These are phyloP conservation scores for Tribolium freemani DNA, from an alignment of 2,888 invertebrate genomes.

Conservation along the genomic window DNA sequence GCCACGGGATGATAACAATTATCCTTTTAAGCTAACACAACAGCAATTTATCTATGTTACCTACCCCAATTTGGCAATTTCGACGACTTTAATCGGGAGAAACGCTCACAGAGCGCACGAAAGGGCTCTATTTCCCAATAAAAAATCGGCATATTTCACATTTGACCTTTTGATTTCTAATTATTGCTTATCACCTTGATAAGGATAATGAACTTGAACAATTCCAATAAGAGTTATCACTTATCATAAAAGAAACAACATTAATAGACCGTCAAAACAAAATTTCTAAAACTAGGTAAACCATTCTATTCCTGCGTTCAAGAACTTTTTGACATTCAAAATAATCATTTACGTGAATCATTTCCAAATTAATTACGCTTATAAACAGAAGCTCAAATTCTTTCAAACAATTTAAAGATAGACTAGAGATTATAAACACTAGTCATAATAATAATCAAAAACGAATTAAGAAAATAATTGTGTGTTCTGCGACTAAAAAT, in stretches of 20 bases:
- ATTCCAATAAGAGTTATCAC: neutral
- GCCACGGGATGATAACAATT: constrained; percentile 34
- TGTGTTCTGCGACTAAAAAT: neutral
- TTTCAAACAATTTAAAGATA: neutral
- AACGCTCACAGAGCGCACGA: too few relatives aligned
- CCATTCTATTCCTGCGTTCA: neutral
- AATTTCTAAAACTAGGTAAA: too few relatives aligned
- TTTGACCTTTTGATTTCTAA: neutral
- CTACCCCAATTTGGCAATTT: constrained; percentile 13
- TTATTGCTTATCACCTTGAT: neutral
- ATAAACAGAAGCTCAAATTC: neutral
- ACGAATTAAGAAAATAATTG: neutral
- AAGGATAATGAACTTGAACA: neutral
- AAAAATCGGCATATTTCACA: too few relatives aligned
- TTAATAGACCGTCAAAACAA: too few relatives aligned
- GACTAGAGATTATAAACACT: neutral
- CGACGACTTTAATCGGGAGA: neutral
- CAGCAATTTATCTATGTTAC: constrained; percentile 16
- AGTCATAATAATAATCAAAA: neutral
- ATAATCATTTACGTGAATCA: neutral
- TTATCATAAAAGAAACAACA: neutral
- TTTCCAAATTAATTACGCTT: neutral
- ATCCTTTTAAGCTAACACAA: constrained; percentile 26
- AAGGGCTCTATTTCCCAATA: too few relatives aligned
- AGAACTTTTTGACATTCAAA: neutral